A percentile compares a stretch with the other conserved stretches of the same genome.
Conservation (phyloP, 2,888 invertebrate species). For the Leptura quadrifasciata region DNA sequence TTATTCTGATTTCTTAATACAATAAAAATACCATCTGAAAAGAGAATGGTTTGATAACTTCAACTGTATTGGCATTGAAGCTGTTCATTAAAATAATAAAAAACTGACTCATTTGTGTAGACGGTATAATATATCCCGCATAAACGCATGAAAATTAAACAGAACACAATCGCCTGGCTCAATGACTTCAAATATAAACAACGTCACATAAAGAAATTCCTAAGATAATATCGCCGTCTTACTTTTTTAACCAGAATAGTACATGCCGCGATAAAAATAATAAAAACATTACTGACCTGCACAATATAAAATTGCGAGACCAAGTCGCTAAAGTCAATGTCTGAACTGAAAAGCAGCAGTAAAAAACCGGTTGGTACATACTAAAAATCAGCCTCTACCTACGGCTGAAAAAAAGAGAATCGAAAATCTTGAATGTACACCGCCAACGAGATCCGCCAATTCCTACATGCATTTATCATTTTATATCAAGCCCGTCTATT, state of each 20-base stretch:
- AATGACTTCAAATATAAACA: slow-evolving; percentile 59
- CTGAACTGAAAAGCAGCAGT: slow-evolving; percentile 68
- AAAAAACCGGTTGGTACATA: slow-evolving; percentile 70
- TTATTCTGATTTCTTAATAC: too few species aligned
- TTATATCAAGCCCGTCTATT: slow-evolving; percentile 48
- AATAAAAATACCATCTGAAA: not conserved
- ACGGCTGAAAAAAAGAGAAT: slow-evolving; percentile 64
- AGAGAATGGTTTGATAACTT: slow-evolving; percentile 10
- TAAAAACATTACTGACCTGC: slow-evolving; percentile 73
- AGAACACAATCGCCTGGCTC: slow-evolving; percentile 53
- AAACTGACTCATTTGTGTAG: slow-evolving; percentile 47
- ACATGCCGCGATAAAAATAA: slow-evolving; percentile 71
- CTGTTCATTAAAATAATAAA: slow-evolving; percentile 45
- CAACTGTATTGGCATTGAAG: slow-evolving; percentile 40
- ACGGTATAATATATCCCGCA: slow-evolving; percentile 47
- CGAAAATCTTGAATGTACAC: slow-evolving; percentile 62
- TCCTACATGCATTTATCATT: slow-evolving; percentile 53
- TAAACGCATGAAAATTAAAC: slow-evolving; percentile 54
- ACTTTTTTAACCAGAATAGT: slow-evolving; percentile 68
- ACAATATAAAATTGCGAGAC: slow-evolving; percentile 71
- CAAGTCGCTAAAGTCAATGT: slow-evolving; percentile 62
- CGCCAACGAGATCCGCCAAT: slow-evolving; percentile 57
- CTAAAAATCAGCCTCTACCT: slow-evolving; percentile 66
- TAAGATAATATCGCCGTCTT: slow-evolving; percentile 52
- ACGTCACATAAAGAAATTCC: slow-evolving; percentile 56